Base-by-base conservation (phyloP, 2,888 invertebrate genomes). In the Criorhina ranunculi region DNA sequence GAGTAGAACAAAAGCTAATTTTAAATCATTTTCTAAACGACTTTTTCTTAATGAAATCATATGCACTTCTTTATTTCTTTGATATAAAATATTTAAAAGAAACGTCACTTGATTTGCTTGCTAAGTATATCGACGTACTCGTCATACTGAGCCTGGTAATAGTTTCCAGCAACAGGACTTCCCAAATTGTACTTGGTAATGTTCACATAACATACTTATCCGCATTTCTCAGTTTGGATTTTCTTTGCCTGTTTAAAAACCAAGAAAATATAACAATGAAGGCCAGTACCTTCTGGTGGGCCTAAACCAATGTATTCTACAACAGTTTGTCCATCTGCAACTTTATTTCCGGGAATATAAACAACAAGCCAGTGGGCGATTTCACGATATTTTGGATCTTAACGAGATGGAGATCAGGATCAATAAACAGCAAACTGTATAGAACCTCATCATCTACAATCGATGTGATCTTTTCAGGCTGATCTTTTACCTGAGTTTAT, bases 271-370 rank as follows among this genome's bases (percentile, higher is more conserved):
- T 96, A 96, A 80, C 96, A 94, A 89, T 96, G 96, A 7, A 94
- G 92, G 9, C 94, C 95, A n/a, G 95, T 95, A 6, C 89, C 94
- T 86, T 94, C 91, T 37, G 97, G 96, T 0, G 97, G 94, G 42
- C 97, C 97, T 49, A 95, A 94, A 40, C 97, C 97, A 49, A 96
- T 91, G 91, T 97, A 98, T 29, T 94, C 94, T 1, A 95, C 94
- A 0, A 97, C 92, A 0, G 93, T 93, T 85, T 96, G 95, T 17
- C 97, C 97, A n/a, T 93, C 92, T 0, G 90, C 88, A 6, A 97
- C 90, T 79, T 95, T 93, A 86, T 89, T 91, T 8, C 95, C 96
- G 19, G 95, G 95, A 87, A 98, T 95, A 90, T 97, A 97, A 1
- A 24, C 24, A 24, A 24, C 24, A 24, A 24, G 24, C 24, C 24